phyloP scores from a whole-genome alignment of 2,113 vertebrate species.

The Paratilapia polleni region DNA sequence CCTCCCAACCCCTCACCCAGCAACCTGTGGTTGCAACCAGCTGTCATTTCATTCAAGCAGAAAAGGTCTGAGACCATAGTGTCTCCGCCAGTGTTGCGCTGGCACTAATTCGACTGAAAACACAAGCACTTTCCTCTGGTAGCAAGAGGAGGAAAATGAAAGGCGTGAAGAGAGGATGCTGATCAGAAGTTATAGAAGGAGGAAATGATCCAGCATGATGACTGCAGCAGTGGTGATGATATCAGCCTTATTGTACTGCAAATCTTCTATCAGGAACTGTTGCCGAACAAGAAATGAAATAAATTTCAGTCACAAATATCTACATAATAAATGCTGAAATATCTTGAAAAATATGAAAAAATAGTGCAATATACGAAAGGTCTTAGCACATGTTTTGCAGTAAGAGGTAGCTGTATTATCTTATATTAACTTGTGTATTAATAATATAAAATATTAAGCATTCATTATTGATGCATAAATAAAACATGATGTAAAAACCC shows the following conservation, averaged over 20 bases:
- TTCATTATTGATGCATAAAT: background rate
- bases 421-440: background rate
- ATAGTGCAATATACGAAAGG: background rate
- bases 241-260: conserved; percentile 27
- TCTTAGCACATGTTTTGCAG: background rate
- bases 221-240: conserved; percentile 32
- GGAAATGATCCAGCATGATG: conserved; percentile 41
- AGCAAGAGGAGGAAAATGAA: background rate
- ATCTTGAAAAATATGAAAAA: no score
- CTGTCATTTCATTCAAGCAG: conserved; percentile 39
- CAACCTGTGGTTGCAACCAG: conserved; percentile 16
- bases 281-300: background rate
- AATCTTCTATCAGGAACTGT: background rate
- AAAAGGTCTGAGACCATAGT: background rate
- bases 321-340: background rate
- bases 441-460: background rate
- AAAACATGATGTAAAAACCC: background rate
- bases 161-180: background rate
- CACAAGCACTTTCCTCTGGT: background rate
- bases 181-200: conserved; percentile 37
- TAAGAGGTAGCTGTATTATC: background rate
- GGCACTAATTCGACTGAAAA: background rate
- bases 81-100: background rate
- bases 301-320: background rate
- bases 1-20: conserved; percentile 4